Base-by-base conservation (phyloP, 2,113 vertebrate species). In the Connochaetes taurinus region DNA sequence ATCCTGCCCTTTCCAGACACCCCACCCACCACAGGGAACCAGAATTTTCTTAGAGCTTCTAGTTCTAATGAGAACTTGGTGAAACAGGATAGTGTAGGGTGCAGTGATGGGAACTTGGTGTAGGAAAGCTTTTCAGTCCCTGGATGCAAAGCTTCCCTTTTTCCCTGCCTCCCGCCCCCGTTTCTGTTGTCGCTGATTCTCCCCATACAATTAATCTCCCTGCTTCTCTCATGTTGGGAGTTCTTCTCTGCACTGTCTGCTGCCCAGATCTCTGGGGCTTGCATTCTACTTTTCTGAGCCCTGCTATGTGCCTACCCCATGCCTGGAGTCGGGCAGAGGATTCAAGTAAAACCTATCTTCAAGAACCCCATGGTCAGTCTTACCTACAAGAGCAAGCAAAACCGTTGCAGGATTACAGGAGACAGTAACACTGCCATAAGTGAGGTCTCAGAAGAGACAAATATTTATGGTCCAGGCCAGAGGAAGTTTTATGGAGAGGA, bases 1-100 rank as follows among this genome's bases (percentile, higher is more conserved):
- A 19, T 47, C 85, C 95, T 95, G 82, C 36, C 17, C 64, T 93
- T 97, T 87, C 50, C 52, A 74, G 40, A 67, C 86, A 87, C 16
- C 67, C 67, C 83, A 74, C 16, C 64, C 60, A 97, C 88, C 55
- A 64, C 31, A 89, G 87, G 58, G 45, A 67, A 71, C 43, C n/a
- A 74, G 89, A 85, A 91, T 97, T 94, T 91, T 95, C 76, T 95
- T 88, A 95, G 76, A 40, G 50, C 81, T 97, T 57, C 82, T n/a
- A 92, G 29, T 94, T 96, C 83, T 81, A 74, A 93, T 47, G 84
- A 87, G 91, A 88, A 88, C 45, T 55, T 58, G 19, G 52, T 90
- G 92, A 97, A 93, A 92, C 85, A 82, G 36, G 27, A 55, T 94
- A 81, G 36, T 89, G 14, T 96, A 67, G 60, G 31, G 13, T 95